A percentile compares a stretch with the other conserved stretches of the same genome.
phyloP scores from a whole-genome alignment of 2,888 invertebrate genomes.

The Gonocerus acuteangulatus region DNA sequence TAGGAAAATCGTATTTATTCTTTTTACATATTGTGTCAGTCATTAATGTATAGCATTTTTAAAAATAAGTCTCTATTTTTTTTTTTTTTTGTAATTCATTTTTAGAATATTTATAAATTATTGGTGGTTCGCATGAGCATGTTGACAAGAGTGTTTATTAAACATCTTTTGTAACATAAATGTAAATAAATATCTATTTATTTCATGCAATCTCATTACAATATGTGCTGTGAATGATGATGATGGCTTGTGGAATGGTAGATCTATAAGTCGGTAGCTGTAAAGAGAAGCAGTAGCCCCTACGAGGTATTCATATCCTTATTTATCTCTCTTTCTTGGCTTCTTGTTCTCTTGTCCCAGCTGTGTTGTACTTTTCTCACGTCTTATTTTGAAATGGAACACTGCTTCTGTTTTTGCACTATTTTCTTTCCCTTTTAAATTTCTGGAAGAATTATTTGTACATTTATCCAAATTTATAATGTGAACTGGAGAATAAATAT shows the following conservation, averaged over 20 bases:
- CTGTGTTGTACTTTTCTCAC: background rate
- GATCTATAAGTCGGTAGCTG: constrained; percentile 22
- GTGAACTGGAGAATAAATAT: too few relatives aligned
- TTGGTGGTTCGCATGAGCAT: too few relatives aligned
- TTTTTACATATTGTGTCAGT: too few relatives aligned
- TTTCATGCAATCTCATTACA: background rate
- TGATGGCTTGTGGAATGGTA: constrained; percentile 25
- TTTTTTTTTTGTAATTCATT: too few relatives aligned
- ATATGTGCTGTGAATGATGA: background rate
- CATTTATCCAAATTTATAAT: too few relatives aligned
- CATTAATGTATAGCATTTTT: too few relatives aligned
- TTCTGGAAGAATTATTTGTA: too few relatives aligned
- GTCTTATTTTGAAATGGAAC: background rate
- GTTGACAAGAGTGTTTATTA: too few relatives aligned
- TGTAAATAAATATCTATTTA: background rate
- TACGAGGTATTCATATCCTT: constrained; percentile 21
- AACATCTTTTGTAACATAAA: too few relatives aligned
- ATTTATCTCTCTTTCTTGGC: background rate
- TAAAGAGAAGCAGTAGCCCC: constrained; percentile 26
- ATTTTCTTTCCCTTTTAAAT: background rate
- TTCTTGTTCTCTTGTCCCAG: background rate
- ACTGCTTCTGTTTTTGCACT: background rate
- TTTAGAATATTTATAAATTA: too few relatives aligned
- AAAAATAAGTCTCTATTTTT: too few relatives aligned
- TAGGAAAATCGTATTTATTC: too few relatives aligned